These are phyloP conservation scores for Atherix ibis DNA, from an alignment of 2,888 invertebrate species.

Conservation along the genomic window DNA sequence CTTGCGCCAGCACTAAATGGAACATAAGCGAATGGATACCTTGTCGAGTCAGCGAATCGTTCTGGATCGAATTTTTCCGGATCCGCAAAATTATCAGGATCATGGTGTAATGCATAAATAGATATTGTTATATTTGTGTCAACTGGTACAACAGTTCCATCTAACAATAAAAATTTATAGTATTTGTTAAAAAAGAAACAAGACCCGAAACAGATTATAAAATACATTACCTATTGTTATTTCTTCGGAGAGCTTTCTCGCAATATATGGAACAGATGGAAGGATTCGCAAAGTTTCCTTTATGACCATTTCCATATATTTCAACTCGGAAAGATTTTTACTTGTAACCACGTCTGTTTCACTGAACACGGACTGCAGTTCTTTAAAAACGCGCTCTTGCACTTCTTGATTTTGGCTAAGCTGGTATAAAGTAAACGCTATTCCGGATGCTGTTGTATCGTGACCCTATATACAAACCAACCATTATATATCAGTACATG, in stretches of 20 bases:
- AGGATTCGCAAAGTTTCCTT: constrained; percentile 50
- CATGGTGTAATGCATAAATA: constrained; percentile 37
- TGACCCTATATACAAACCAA: constrained; percentile 18
- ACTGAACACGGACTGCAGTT: constrained; percentile 34
- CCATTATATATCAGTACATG: too few relatives aligned
- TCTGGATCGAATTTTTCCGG: constrained; percentile 39
- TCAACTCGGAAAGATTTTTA: constrained; percentile 44
- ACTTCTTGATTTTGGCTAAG: constrained; percentile 29
- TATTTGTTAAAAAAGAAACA: background rate
- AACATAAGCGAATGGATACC: constrained; percentile 41
- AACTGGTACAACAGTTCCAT: constrained; percentile 34
- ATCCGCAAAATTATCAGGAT: constrained; percentile 34
- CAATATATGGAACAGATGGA: constrained; percentile 51
- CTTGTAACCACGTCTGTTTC: constrained; percentile 35
- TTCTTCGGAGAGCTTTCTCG: constrained; percentile 39
- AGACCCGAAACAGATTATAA: background rate
- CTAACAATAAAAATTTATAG: too few relatives aligned
- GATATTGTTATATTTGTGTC: constrained; percentile 36
- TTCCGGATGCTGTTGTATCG: constrained; percentile 33
- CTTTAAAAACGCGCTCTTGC: constrained; percentile 33
- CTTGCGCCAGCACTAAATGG: constrained; percentile 43
- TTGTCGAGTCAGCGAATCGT: constrained; percentile 39
- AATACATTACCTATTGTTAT: constrained; percentile 37
- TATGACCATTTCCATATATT: constrained; percentile 51
- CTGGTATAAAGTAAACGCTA: constrained; percentile 31